A percentile compares a stretch with the other conserved stretches of the same genome.
Conservation (phyloP, 2,888 invertebrate species). For the Drosophila multiciliata region DNA sequence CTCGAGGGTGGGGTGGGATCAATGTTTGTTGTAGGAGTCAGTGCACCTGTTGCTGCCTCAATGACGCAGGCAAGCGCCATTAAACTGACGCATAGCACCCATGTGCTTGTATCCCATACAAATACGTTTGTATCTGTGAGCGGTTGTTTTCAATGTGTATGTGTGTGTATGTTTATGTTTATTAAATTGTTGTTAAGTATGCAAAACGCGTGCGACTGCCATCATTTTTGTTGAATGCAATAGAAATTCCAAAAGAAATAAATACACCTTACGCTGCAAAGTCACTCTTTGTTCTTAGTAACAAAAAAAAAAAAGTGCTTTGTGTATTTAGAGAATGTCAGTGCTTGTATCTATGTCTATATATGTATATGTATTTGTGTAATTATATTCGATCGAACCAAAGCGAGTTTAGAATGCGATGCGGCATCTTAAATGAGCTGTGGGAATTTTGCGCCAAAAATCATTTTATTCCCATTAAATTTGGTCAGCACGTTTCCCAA, state of each 20-base stretch:
- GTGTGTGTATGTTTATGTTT: constrained; percentile 11
- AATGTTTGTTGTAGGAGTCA: constrained; percentile 31
- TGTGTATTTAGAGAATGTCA: constrained; percentile 12
- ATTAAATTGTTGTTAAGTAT: constrained; percentile 49
- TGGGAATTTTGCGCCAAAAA: constrained; percentile 57
- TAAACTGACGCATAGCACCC: constrained; percentile 32
- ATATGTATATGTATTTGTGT: constrained; percentile 1
- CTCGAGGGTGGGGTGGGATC: not conserved
- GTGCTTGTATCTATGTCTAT: constrained; percentile 4
- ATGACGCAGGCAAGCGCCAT: constrained; percentile 51
- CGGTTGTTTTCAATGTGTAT: not conserved
- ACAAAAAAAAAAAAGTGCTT: constrained; percentile 1
- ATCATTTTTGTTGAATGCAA: constrained; percentile 58
- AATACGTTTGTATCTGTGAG: constrained; percentile 34
- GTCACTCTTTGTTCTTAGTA: constrained; percentile 34
- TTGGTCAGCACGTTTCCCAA: constrained; percentile 39
- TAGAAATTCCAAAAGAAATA: constrained; percentile 57
- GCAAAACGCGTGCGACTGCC: constrained; percentile 59
- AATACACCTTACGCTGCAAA: constrained; percentile 13
- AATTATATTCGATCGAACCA: constrained; percentile 23
- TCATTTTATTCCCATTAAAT: constrained; percentile 30
- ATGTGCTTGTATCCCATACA: constrained; percentile 30
- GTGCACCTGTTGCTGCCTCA: constrained; percentile 69
- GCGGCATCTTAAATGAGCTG: constrained; percentile 54
- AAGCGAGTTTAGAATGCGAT: constrained; percentile 15